phyloP scores from a whole-genome alignment of 2,888 invertebrate species.

The Tillus elongatus region DNA sequence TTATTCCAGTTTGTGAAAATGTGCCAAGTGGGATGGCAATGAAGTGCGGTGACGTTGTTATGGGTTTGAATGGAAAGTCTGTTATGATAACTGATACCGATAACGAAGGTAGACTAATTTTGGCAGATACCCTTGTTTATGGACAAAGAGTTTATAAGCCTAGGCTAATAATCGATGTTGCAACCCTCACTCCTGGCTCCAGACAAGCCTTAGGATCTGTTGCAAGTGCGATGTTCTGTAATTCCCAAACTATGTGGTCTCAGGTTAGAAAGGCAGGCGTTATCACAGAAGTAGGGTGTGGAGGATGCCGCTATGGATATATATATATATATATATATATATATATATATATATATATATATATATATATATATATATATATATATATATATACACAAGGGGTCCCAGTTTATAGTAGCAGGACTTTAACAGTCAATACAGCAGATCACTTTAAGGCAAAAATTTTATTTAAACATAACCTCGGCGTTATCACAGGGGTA shows the following conservation, averaged over 20 bases:
- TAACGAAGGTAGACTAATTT: slow-evolving; percentile 43
- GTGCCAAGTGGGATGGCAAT: slow-evolving; percentile 53
- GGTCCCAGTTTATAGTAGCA: too few species aligned
- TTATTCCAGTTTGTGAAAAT: slow-evolving; percentile 42
- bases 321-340: too few species aligned
- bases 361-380: too few species aligned
- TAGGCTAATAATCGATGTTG: slow-evolving; percentile 57
- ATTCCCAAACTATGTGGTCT: slow-evolving; percentile 46
- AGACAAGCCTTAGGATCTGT: slow-evolving; percentile 46
- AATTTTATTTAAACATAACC: too few species aligned
- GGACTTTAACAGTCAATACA: too few species aligned
- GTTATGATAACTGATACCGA: slow-evolving; percentile 54
- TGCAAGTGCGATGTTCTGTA: slow-evolving; percentile 49
- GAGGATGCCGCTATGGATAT: slow-evolving; percentile 52
- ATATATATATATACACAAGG: too few species aligned
- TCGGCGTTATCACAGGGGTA: slow-evolving; percentile 50
- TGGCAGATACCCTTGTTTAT: slow-evolving; percentile 38
- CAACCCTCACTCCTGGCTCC: slow-evolving; percentile 56
- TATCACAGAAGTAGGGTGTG: slow-evolving; percentile 54
- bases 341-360: too few species aligned
- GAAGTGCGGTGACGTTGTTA: slow-evolving; percentile 45
- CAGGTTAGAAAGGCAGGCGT: slow-evolving; percentile 45
- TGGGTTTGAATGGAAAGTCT: slow-evolving; percentile 49
- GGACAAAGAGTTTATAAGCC: slow-evolving; percentile 47
- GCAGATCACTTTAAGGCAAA: too few species aligned